Evolutionary conservation across 1,140 invertebrate genomes (phyloP), one percentile per base, ranked within the genome.

Genomic region (Thaumetopoea pityocampa): DNA sequence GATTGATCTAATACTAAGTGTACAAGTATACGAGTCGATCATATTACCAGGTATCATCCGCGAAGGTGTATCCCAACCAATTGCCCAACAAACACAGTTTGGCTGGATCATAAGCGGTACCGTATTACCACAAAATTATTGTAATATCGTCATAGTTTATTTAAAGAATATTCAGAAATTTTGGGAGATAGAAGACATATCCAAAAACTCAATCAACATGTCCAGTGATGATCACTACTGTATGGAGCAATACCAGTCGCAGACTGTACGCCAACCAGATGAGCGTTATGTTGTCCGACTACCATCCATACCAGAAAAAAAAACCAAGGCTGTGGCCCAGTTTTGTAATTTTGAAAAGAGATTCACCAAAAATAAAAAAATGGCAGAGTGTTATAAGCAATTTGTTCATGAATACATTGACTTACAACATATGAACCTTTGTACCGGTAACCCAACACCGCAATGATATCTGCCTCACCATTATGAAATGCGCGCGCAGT

Each of bases 121-220:
- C 29, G 43, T 22, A 15, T 33, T 29, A 37, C 38, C 5, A 23
- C 46, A 16, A 9, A 42, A 3, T 6, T 18, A 42, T 16, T 51
- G 27, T 24, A 33, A 44, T 20, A 42, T 51, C 1, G 23, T 53
- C 3, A 10, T 48, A 4, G 51, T 38, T 7, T 20, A 42, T 11
- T 10, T 44, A 3, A 10, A 20, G 2, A 42, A 51, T 2, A 8
- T 38, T 18, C 14, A 50, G 14, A 17, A 43, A 18, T 71, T 61
- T 36, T 74, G 65, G 65, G 57, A 68, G 24, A 34, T 63, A 3
- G 67, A 69, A 14, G 60, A 68, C 5, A 32, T 68, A 4, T 10
- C 11, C 9, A 36, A 51, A 9, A 29, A 29, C n/a, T 10, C 8
- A 2, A 20, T 35, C 23, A 45, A 60, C 2, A 18, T 43, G 32